Evolutionary conservation across 1,140 invertebrate species (phyloP).

Genomic region (Lasioglossum albipes): DNA sequence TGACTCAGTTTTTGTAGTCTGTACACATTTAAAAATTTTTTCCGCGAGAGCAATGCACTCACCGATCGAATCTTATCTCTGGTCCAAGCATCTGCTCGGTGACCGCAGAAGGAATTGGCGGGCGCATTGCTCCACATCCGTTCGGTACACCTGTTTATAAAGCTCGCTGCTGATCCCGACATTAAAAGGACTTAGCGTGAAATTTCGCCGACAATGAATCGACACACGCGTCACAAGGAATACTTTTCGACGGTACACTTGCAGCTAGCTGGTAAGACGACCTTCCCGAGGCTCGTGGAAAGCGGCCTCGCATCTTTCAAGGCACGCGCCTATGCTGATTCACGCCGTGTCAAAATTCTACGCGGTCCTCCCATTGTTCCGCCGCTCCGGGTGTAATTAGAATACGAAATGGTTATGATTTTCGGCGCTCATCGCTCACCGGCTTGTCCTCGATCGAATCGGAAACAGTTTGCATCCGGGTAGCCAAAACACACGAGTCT

Average conservation of each 20-base stretch:
- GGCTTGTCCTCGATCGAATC: not conserved
- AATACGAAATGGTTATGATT: conserved; percentile 14
- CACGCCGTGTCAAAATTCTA: conserved; percentile 40
- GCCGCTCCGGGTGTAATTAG: conserved; percentile 7
- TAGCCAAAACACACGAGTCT: not conserved
- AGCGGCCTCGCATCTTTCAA: conserved; percentile 42
- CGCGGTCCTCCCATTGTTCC: conserved; percentile 37
- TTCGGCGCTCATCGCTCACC: not conserved
- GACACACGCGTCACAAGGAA: not conserved
- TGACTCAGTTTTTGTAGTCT: too few relatives aligned
- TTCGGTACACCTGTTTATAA: conserved; percentile 44
- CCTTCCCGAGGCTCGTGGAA: not conserved
- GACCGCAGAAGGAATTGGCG: not conserved
- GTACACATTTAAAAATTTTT: too few relatives aligned
- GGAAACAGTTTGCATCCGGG: conserved; percentile 1
- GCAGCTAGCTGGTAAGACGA: not conserved
- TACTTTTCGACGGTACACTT: not conserved
- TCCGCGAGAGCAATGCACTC: too few relatives aligned
- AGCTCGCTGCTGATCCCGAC: not conserved
- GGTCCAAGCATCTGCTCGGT: too few relatives aligned
- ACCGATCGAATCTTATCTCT: too few relatives aligned
- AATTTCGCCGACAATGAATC: not conserved
- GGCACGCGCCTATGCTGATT: conserved; percentile 32
- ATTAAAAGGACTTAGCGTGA: conserved; percentile 38
- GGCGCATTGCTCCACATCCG: conserved; percentile 37